A percentile compares a stretch with the other conserved stretches of the same genome.
Evolutionary conservation across 2,113 vertebrate species (phyloP).

Genomic region (Leptobrachium ailaonicum): DNA sequence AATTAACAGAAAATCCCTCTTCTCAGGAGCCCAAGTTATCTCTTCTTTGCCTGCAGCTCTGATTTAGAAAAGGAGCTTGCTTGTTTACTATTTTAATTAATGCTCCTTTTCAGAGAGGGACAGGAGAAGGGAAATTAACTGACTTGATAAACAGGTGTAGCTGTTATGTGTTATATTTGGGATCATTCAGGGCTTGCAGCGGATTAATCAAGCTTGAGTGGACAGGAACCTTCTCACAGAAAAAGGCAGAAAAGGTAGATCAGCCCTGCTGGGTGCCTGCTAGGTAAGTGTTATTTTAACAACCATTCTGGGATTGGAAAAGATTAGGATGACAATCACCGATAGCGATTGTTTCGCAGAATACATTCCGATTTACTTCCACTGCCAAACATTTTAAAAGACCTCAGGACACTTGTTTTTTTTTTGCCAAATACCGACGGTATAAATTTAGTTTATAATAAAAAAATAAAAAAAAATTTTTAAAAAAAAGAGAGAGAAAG

Average conservation of each 20-base stretch:
- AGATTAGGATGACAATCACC: conserved; percentile 73
- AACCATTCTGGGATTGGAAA: conserved; percentile 70
- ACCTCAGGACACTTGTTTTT: conserved; percentile 61
- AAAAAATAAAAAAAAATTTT: neutral
- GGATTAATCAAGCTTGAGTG: conserved; percentile 76
- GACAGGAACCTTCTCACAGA: conserved; percentile 67
- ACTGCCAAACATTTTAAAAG: conserved; percentile 60
- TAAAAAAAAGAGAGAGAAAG: conserved; percentile 52
- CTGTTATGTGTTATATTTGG: conserved; percentile 61
- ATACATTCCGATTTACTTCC: conserved; percentile 64
- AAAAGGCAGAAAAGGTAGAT: conserved; percentile 67
- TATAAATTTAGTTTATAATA: conserved; percentile 49
- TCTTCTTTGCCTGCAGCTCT: conserved; percentile 80
- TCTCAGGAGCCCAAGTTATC: conserved; percentile 81
- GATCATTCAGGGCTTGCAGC: conserved; percentile 65
- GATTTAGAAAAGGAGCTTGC: conserved; percentile 75
- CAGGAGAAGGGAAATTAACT: conserved; percentile 67
- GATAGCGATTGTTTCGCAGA: conserved; percentile 59
- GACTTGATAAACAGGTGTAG: conserved; percentile 79
- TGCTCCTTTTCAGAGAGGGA: conserved; percentile 70
- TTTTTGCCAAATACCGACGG: conserved; percentile 49
- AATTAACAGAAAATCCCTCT: conserved; percentile 82
- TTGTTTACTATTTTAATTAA: conserved; percentile 85
- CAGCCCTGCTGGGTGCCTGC: conserved; percentile 71
- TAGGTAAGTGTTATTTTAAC: conserved; percentile 80